Percentiles rank a stretch among this genome's conserved stretches.
Conservation (phyloP, 2,797 vertebrate genomes). For the Gastrophryne carolinensis region DNA sequence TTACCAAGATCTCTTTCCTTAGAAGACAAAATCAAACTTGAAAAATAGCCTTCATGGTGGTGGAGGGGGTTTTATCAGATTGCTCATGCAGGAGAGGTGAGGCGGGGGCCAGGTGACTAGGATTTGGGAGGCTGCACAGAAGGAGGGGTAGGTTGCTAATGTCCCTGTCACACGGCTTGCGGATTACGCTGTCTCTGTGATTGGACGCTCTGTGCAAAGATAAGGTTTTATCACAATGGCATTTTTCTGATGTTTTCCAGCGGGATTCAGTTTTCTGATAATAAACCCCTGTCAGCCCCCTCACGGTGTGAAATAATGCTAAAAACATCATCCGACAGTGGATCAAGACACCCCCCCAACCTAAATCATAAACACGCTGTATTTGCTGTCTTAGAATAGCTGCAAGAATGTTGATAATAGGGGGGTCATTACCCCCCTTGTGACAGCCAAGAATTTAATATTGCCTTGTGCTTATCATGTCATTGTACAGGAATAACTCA, state of each 20-base stretch:
- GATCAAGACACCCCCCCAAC: slow-evolving; percentile 1
- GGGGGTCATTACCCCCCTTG: background rate
- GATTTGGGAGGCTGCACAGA: slow-evolving; percentile 9
- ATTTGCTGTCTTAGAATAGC: slow-evolving; percentile 1
- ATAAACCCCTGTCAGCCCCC: slow-evolving; percentile 30
- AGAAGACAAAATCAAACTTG: slow-evolving; percentile 45
- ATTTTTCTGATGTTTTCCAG: slow-evolving; percentile 51
- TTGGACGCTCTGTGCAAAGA: slow-evolving; percentile 42
- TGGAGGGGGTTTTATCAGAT: slow-evolving; percentile 25
- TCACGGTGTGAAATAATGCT: slow-evolving; percentile 24
- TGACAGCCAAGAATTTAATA: background rate
- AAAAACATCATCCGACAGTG: slow-evolving; percentile 27
- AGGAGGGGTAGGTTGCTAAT: background rate
- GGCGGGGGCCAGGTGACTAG: slow-evolving; percentile 5
- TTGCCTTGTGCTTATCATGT: background rate
- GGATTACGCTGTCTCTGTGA: slow-evolving; percentile 21
- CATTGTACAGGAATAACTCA: slow-evolving; percentile 1
- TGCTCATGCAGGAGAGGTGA: background rate
- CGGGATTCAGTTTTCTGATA: slow-evolving; percentile 44
- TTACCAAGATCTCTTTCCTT: slow-evolving; percentile 48
- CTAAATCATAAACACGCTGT: slow-evolving; percentile 1
- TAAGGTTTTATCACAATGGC: slow-evolving; percentile 51
- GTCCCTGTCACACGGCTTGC: background rate
- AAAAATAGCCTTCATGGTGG: slow-evolving; percentile 27
- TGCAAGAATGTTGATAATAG: slow-evolving; percentile 5